Conservation (phyloP, 2,113 vertebrate genomes). For the Onychorhynchus coronatus region DNA sequence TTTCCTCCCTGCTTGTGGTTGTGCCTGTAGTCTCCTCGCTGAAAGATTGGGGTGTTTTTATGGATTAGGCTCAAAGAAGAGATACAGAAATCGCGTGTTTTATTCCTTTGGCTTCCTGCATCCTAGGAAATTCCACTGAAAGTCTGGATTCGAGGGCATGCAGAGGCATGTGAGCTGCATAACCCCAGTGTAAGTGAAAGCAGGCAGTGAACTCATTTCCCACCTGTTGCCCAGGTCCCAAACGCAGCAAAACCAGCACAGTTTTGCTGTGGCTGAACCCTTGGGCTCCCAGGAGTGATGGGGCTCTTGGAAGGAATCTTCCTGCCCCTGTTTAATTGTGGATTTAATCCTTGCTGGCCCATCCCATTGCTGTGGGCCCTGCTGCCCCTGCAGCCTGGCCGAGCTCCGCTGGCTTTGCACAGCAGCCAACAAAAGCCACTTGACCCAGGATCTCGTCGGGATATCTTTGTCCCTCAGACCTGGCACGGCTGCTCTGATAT, state of each 20-base stretch:
- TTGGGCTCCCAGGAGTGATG: not conserved
- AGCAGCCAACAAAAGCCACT: slow-evolving; percentile 24
- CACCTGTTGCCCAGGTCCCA: not conserved
- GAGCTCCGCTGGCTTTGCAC: not conserved
- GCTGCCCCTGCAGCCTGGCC: not conserved
- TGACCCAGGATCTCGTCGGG: not conserved
- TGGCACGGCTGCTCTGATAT: not conserved
- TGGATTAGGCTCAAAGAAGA: not conserved
- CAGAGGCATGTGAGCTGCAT: not conserved
- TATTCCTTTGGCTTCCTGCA: not conserved
- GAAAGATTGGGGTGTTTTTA: not conserved
- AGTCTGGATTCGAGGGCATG: not conserved
- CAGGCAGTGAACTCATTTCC: not conserved
- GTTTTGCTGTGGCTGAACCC: not conserved
- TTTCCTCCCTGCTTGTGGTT: not conserved
- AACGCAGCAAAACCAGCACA: not conserved
- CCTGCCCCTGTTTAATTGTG: not conserved
- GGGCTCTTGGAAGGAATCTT: slow-evolving; percentile 50
- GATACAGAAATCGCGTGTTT: not conserved
- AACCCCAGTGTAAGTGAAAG: not conserved
- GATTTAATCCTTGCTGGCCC: not conserved
- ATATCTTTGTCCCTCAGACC: slow-evolving; percentile 2
- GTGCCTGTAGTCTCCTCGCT: not conserved
- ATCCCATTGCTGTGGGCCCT: rapidly evolving
- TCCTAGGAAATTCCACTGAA: not conserved